These are phyloP conservation scores for Chaetodon trifasciatus DNA, from an alignment of 2,797 vertebrate species.

Conservation along the genomic window DNA sequence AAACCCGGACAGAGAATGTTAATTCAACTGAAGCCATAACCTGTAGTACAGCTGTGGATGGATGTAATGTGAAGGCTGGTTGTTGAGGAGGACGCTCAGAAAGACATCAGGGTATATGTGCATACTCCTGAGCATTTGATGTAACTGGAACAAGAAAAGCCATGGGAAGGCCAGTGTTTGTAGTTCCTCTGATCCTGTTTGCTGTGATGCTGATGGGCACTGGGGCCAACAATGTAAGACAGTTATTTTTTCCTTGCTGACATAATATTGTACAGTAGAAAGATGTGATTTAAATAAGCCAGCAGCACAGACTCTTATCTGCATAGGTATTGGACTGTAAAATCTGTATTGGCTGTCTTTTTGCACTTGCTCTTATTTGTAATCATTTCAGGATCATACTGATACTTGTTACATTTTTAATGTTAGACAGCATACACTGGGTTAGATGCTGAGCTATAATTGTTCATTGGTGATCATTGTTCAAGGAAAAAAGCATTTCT, in stretches of 20 bases:
- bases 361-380: not conserved
- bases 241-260: not conserved
- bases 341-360: not conserved
- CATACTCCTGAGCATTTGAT: constrained; percentile 16
- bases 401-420: not conserved
- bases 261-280: not conserved
- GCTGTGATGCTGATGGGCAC: constrained; percentile 54
- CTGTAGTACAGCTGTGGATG: not conserved
- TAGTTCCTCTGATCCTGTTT: constrained; percentile 52
- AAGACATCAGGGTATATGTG: not conserved
- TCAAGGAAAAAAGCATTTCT: not conserved
- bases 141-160: constrained; percentile 12
- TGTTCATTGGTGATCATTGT: not conserved
- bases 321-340: not conserved
- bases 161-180: constrained; percentile 46
- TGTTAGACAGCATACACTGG: not conserved
- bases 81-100: constrained; percentile 17
- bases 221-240: constrained; percentile 70
- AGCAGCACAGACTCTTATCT: not conserved
- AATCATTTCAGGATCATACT: not conserved
- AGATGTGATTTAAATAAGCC: not conserved
- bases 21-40: constrained; percentile 13
- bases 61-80: constrained; percentile 21
- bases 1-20: constrained; percentile 22
- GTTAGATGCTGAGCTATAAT: not conserved